Base-by-base conservation (phyloP, 2,113 vertebrate species). In the Phylloscopus trochilus region DNA sequence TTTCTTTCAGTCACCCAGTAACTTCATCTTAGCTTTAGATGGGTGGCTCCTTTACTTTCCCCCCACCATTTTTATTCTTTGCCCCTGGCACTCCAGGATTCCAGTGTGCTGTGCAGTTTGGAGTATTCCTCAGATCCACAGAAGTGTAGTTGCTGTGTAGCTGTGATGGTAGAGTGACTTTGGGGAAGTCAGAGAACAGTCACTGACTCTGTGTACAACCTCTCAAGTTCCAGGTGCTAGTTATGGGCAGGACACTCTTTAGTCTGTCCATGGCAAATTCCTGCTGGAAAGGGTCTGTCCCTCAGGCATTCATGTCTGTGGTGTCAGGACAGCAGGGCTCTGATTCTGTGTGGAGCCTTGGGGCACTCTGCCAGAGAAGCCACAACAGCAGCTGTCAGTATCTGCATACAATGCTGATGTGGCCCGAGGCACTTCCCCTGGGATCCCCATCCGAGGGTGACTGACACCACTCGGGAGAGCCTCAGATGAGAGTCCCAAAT, bases 271-370 rank as follows among this genome's bases (percentile, higher is more conserved):
- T 27, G 55, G 35, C n/a, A 81, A 11, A 70, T 17, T 83, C 51
- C 72, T 80, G 31, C 69, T 58, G 64, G 43, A 19, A 52, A 4
- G 74, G 63, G 18, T 49, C 55, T 69, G 30, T 91, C 84, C 74
- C 55, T 43, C 46, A n/a, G 39, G 33, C 1, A 0, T 26, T 24
- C 3, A 0, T 3, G 22, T 56, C 27, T 35, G 0, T 4, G 5
- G 49, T 59, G 64, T 55, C 46, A 33, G 49, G 31, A 17, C 79
- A 88, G 49, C 63, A 60, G 35, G 28, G 13, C 22, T 41, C 41
- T 22, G 44, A 3, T 18, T 21, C 37, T 41, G 6, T 49, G 30
- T 23, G 74, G 44, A 75, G 35, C 76, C 67, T 56, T 3, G 2
- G n/a, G 83, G 24, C 44, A 4, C 60, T 58, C n/a, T 28, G 70